Percentiles rank a stretch among this genome's conserved stretches.
Conservation (phyloP, 2,888 invertebrate genomes). For the Hypomecis punctinalis region DNA sequence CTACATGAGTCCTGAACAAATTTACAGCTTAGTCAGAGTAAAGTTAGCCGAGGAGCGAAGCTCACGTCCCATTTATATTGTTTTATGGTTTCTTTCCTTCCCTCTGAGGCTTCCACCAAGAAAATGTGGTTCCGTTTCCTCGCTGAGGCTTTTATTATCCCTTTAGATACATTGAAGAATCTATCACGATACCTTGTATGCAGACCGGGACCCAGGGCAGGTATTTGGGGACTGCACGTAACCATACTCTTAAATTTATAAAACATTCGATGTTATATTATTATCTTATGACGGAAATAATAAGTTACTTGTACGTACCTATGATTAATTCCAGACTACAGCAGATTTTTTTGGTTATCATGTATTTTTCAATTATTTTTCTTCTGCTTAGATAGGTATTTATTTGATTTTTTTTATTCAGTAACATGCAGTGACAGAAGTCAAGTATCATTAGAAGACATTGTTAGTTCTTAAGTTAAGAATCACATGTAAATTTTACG, state of each 20-base stretch:
- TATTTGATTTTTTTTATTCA: no score
- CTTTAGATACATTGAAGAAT: slow-evolving; percentile 35
- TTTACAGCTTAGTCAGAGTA: slow-evolving; percentile 55
- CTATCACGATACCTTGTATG: slow-evolving; percentile 30
- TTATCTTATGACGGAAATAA: no score
- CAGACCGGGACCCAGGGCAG: slow-evolving; percentile 20
- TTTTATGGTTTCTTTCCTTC: slow-evolving; percentile 77
- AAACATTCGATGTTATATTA: neutral
- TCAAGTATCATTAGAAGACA: no score
- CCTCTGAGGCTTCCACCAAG: slow-evolving; percentile 60
- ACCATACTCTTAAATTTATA: neutral
- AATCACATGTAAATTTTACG: no score
- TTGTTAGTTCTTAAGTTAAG: no score
- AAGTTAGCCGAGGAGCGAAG: slow-evolving; percentile 62
- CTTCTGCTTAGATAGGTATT: no score
- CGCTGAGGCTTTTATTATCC: slow-evolving; percentile 62
- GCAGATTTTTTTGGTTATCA: no score
- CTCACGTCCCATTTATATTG: slow-evolving; percentile 79
- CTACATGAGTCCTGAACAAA: slow-evolving; percentile 55
- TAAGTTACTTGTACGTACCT: neutral
- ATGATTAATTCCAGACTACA: neutral
- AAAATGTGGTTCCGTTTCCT: slow-evolving; percentile 67
- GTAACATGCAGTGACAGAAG: no score
- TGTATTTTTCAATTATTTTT: no score
- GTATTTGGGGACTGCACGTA: slow-evolving; percentile 11